A percentile compares a stretch with the other conserved stretches of the same genome.
Evolutionary conservation across 2,113 vertebrate genomes (phyloP).

Genomic region (Sisor rabdophorus): DNA sequence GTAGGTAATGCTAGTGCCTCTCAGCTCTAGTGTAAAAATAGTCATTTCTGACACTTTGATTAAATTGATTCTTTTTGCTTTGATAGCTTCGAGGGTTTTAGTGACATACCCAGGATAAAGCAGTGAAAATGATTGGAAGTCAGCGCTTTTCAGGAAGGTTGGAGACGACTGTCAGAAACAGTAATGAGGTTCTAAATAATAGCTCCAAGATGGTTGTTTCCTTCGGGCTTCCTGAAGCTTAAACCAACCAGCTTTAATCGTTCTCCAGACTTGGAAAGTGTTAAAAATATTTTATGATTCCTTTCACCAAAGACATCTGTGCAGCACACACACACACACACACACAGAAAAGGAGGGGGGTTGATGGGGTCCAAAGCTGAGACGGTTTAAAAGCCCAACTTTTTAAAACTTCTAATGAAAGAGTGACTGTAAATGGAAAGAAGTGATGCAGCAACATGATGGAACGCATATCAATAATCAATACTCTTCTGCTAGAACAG

Average conservation of each 20-base stretch:
- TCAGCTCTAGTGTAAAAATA: neutral
- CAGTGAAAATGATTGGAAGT: neutral
- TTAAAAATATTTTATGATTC: neutral
- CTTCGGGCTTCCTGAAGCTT: neutral
- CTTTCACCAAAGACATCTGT: neutral
- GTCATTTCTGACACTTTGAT: neutral
- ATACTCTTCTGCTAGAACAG: conserved; percentile 48
- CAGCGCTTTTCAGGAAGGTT: neutral
- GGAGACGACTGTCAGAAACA: neutral
- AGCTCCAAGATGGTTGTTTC: neutral
- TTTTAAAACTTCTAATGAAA: conserved; percentile 31
- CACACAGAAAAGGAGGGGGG: neutral
- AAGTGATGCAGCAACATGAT: conserved; percentile 21
- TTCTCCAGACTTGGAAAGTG: neutral
- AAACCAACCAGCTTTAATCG: conserved; percentile 1
- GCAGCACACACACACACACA: neutral
- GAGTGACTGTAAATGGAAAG: conserved; percentile 21
- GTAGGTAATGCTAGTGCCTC: neutral
- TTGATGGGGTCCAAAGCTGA: conserved; percentile 48
- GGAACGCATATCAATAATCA: conserved; percentile 46
- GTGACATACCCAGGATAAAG: neutral
- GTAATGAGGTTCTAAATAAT: conserved; percentile 13
- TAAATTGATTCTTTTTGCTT: too few species aligned
- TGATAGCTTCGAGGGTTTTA: neutral
- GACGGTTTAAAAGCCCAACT: conserved; percentile 49